A percentile compares a stretch with the other conserved stretches of the same genome.
Evolutionary conservation across 2,797 vertebrate genomes (phyloP).

Genomic region (Melanotaenia nigrans): DNA sequence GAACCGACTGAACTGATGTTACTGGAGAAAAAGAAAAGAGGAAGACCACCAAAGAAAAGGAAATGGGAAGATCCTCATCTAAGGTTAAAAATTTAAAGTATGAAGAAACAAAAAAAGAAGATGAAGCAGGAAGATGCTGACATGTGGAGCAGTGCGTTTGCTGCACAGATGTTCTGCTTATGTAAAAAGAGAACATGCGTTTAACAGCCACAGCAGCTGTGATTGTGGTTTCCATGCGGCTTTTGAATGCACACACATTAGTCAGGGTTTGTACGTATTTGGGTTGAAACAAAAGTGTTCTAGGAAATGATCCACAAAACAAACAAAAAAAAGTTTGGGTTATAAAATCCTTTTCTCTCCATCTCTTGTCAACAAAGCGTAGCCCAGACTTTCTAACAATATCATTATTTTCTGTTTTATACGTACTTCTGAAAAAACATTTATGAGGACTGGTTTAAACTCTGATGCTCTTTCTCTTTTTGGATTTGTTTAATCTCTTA

Average conservation of each 20-base stretch:
- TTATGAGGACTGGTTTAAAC: not conserved
- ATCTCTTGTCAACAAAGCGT: not conserved
- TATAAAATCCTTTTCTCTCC: too few species aligned
- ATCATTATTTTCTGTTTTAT: not conserved
- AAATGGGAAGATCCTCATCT: slow-evolving; percentile 84
- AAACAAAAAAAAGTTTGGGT: not conserved
- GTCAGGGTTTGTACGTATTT: not conserved
- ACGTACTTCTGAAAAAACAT: not conserved
- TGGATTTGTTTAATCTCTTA: not conserved
- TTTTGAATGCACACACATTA: not conserved
- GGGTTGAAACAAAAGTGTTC: not conserved
- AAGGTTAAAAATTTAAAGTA: slow-evolving; percentile 71
- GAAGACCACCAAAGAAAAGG: slow-evolving; percentile 94
- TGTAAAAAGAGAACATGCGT: not conserved
- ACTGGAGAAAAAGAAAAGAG: slow-evolving; percentile 87
- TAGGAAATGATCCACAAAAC: not conserved
- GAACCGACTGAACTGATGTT: slow-evolving; percentile 65
- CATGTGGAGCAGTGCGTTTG: slow-evolving; percentile 14
- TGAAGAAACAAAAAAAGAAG: not conserved
- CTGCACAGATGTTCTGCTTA: slow-evolving; percentile 16
- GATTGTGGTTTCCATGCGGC: not conserved
- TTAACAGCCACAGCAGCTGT: slow-evolving; percentile 2
- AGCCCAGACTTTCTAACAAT: not conserved
- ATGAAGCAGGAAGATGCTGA: not conserved
- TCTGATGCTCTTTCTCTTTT: not conserved